phyloP scores from a whole-genome alignment of 2,113 vertebrate genomes.

The Syngnathus typhle region DNA sequence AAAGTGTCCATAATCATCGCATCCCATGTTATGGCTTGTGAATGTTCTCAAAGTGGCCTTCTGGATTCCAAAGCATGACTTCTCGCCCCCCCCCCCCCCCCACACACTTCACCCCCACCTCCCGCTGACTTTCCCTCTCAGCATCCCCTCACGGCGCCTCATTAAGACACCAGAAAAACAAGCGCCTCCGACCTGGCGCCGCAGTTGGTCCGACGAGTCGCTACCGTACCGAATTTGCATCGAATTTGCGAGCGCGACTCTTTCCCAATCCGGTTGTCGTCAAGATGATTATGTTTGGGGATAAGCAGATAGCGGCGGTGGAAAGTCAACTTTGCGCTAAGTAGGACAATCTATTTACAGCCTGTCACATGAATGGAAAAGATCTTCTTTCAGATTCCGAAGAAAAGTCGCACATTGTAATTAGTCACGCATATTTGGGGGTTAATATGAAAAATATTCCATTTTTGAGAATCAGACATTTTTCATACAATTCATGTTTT shows the following conservation, averaged over 20 bases:
- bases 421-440: background rate
- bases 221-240: constrained; percentile 13
- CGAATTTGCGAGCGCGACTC: constrained; percentile 21
- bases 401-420: background rate
- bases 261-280: constrained; percentile 13
- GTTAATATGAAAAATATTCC: too few relatives aligned
- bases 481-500: too few relatives aligned
- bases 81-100: background rate
- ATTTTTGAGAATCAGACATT: too few relatives aligned
- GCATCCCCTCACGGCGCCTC: constrained; percentile 59
- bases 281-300: background rate
- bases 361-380: too few relatives aligned
- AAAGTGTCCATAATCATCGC: constrained; percentile 20
- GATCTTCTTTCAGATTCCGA: too few relatives aligned
- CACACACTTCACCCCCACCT: background rate
- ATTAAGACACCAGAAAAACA: constrained; percentile 60
- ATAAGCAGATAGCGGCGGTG: background rate
- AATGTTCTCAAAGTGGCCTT: constrained; percentile 6
- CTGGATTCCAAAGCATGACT: constrained; percentile 28
- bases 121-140: constrained; percentile 53
- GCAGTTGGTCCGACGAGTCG: constrained; percentile 24
- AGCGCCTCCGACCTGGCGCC: constrained; percentile 41
- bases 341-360: background rate
- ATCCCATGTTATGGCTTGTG: constrained; percentile 14
- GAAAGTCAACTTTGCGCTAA: background rate